phyloP scores from a whole-genome alignment of 2,888 invertebrate genomes.

The Rhorus exstirpatorius region DNA sequence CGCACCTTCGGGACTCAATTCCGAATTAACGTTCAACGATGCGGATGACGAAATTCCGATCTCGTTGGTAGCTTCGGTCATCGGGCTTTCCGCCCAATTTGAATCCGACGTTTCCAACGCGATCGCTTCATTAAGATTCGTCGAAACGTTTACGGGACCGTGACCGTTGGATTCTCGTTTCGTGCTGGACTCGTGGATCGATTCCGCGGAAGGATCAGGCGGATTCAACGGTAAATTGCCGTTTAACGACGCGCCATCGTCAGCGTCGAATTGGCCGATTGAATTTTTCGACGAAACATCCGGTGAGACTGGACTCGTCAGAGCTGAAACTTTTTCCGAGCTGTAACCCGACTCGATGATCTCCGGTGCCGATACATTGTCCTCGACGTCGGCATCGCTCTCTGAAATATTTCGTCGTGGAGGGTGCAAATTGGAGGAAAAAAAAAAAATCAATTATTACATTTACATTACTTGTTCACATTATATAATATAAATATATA shows the following conservation, averaged over 20 bases:
- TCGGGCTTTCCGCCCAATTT: conserved; percentile 59
- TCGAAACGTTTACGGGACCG: conserved; percentile 36
- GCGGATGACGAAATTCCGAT: conserved; percentile 72
- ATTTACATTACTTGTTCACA: too few relatives aligned
- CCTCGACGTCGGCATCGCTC: conserved; percentile 94
- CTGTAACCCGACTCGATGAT: conserved; percentile 90
- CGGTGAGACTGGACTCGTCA: conserved; percentile 87
- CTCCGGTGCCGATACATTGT: conserved; percentile 88
- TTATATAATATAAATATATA: too few relatives aligned
- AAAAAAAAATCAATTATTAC: background rate
- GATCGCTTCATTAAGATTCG: conserved; percentile 26
- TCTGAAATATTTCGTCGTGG: conserved; percentile 85
- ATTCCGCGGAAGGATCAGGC: conserved; percentile 36
- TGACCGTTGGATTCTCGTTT: conserved; percentile 22
- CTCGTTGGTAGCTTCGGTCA: conserved; percentile 70
- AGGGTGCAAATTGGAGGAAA: background rate
- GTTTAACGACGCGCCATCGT: conserved; percentile 46
- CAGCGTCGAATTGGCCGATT: conserved; percentile 35
- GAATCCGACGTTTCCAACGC: conserved; percentile 26
- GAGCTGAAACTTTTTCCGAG: conserved; percentile 88
- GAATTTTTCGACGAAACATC: conserved; percentile 65
- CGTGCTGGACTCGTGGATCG: conserved; percentile 12
- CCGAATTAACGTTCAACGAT: conserved; percentile 75
- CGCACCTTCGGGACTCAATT: conserved; percentile 77
- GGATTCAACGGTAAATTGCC: conserved; percentile 56